Conservation (phyloP, 2,797 vertebrate species). For the Carduelis carduelis region DNA sequence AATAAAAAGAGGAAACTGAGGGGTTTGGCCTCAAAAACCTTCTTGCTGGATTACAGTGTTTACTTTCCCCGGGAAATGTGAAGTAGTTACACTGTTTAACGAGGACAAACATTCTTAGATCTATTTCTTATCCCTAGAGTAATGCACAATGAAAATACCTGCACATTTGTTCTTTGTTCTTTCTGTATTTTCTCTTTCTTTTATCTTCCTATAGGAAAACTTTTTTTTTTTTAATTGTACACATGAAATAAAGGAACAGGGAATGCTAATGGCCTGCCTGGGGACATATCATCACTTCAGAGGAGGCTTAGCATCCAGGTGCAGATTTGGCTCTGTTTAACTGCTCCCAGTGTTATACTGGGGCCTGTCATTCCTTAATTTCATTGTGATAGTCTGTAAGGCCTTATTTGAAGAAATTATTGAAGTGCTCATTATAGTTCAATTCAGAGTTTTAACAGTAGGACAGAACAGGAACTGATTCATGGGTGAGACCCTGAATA, state of each 20-base stretch:
- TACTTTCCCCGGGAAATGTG: slow-evolving; percentile 41
- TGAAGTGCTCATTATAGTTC: not conserved
- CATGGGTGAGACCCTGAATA: not conserved
- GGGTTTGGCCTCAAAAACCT: slow-evolving; percentile 12
- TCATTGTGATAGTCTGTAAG: not conserved
- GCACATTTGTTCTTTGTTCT: not conserved
- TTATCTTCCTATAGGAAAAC: not conserved
- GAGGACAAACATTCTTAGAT: not conserved
- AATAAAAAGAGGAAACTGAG: not conserved
- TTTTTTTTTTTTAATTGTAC: not conserved
- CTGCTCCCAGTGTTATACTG: not conserved
- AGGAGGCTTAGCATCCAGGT: not conserved
- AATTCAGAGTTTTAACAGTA: not conserved
- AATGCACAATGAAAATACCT: not conserved
- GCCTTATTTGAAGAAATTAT: not conserved
- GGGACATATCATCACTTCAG: not conserved
- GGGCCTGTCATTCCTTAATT: not conserved
- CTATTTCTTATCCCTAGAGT: not conserved
- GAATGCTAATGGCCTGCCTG: not conserved
- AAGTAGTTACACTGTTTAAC: slow-evolving; percentile 6
- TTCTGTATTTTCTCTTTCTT: not conserved
- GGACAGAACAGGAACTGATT: not conserved
- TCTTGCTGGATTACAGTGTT: not conserved
- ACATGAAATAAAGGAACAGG: not conserved
- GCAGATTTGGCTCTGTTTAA: not conserved